Conservation (phyloP, 2,888 invertebrate genomes). For the Lochmaea capreae region DNA sequence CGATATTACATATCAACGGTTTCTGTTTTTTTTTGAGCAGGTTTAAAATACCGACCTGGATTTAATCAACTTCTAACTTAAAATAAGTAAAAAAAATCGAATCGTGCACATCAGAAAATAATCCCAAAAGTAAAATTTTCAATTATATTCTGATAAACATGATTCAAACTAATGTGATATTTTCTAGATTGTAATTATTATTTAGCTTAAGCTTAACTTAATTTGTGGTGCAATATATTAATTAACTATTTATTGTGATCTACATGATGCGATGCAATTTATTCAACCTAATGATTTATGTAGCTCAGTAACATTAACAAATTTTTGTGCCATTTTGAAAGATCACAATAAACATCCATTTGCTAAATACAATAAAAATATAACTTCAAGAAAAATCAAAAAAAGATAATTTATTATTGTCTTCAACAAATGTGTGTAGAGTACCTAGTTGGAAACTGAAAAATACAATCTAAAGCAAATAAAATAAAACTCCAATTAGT, state of each 20-base stretch:
- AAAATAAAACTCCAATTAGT: neutral
- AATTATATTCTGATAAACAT: neutral
- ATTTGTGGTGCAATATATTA: slow-evolving; percentile 4
- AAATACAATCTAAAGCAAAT: neutral
- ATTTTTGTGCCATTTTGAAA: slow-evolving; percentile 5
- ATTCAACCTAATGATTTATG: neutral
- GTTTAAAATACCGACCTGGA: neutral
- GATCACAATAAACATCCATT: slow-evolving; percentile 7
- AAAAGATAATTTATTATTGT: neutral
- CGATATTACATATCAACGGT: too few relatives aligned
- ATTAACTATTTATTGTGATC: slow-evolving; percentile 6
- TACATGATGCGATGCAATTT: slow-evolving; percentile 6
- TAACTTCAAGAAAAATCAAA: neutral
- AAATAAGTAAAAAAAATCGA: neutral
- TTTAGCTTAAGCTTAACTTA: slow-evolving; percentile 12
- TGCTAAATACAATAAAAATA: neutral
- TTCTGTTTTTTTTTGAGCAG: neutral
- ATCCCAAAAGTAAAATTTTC: neutral
- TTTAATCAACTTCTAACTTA: neutral
- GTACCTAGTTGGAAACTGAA: slow-evolving; percentile 2
- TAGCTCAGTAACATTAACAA: neutral
- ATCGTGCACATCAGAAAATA: neutral
- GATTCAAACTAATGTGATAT: slow-evolving; percentile 9
- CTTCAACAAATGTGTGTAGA: neutral
- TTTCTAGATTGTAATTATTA: slow-evolving; percentile 8